A percentile compares a stretch with the other conserved stretches of the same genome.
phyloP scores from a whole-genome alignment of 1,140 invertebrate species.

The Pseudomyrmex cubaensis region DNA sequence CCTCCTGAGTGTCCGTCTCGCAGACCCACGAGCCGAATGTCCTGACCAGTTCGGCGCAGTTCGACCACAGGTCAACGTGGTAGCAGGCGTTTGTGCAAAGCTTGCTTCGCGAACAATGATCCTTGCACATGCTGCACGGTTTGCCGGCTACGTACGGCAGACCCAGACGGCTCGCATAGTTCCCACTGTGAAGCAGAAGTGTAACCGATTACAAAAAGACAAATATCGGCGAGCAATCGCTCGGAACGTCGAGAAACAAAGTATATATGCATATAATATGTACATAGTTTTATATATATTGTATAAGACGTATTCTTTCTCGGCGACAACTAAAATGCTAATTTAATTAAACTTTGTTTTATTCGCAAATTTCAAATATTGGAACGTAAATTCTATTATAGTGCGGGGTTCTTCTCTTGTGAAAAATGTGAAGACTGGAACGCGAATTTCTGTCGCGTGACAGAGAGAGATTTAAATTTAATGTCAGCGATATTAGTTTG shows the following conservation, averaged over 20 bases:
- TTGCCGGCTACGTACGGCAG: conserved; percentile 89
- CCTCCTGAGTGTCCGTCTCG: conserved; percentile 85
- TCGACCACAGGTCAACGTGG: conserved; percentile 89
- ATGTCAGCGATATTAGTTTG: neutral
- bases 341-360: no score
- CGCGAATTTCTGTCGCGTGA: neutral
- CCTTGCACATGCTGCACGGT: conserved; percentile 88
- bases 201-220: neutral
- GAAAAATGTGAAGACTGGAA: no score
- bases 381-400: no score
- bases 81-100: conserved; percentile 92
- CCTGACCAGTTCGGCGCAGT: conserved; percentile 88
- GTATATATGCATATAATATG: no score
- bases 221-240: no score
- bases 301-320: no score
- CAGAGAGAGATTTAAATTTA: neutral
- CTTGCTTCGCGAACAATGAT: conserved; percentile 87
- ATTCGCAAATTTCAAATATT: no score
- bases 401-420: no score
- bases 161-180: conserved; percentile 87
- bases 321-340: no score
- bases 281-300: no score
- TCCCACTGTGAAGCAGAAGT: conserved; percentile 87
- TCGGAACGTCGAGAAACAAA: neutral
- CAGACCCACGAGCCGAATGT: conserved; percentile 88